Base-by-base conservation (phyloP, 2,888 invertebrate species). In the Gryllus longicercus region DNA sequence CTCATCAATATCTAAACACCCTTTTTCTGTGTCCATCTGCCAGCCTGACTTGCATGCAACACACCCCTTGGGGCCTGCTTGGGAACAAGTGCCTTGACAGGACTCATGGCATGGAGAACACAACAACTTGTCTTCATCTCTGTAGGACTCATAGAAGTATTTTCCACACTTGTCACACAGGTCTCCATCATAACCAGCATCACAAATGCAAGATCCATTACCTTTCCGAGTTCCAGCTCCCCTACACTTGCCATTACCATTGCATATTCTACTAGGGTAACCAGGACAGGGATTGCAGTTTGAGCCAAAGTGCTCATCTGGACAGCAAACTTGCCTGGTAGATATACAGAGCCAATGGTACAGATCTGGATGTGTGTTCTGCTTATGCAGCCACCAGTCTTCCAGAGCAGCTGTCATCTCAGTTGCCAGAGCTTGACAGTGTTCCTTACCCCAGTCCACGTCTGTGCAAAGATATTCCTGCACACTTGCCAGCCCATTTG, bases 151-250 rank as follows among this genome's bases (percentile, higher is more conserved):
- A 86, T 93, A 96, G 85, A 92, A 93, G 2, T 92, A 92, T n/a
- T 88, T 86, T 18, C 90, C 89, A 87, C 99, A 99, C n/a, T 90
- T 87, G 79, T 93, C 90, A 87, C 99, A 99, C 50, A 89, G 87
- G 0, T 91, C 90, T 0, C 97, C 97, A 0, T 86, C 85, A 86
- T 98, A 98, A 0, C 96, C 98, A 11, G 86, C 85, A 84, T 96
- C 92, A 87, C 98, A 99, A 18, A 90, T 88, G 86, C 99, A 99
- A 82, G 93, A 92, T 0, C 98, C 99, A 85, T 94, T 96, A 0
- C 99, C 99, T 87, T 95, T 95, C 76, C 98, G 90, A 0, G 97
- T 97, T 0, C 98, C 98, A 82, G 93, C 92, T 0, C 98, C 98
- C 89, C 63, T 90, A 86, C 94, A 94, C 86, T 92, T 93, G 1